phyloP scores from a whole-genome alignment of 2,113 vertebrate genomes.

The Oriolus oriolus region DNA sequence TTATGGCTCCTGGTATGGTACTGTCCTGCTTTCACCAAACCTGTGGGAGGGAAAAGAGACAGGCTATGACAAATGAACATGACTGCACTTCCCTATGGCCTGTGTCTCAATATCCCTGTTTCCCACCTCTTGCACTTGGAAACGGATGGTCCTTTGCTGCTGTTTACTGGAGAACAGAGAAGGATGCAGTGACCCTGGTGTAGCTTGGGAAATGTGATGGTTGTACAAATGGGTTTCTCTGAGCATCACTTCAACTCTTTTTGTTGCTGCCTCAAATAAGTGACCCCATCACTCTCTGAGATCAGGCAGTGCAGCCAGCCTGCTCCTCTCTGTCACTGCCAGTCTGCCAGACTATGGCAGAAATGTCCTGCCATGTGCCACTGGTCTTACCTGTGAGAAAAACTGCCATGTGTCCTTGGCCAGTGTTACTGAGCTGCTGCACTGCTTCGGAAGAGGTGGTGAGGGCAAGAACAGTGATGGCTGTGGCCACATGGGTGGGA shows the following conservation, averaged over 20 bases:
- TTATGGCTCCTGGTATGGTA: neutral
- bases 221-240: neutral
- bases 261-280: neutral
- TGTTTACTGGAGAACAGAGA: neutral
- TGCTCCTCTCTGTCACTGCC: neutral
- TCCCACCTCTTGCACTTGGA: neutral
- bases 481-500: accelerated
- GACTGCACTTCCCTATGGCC: neutral
- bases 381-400: neutral
- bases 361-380: neutral
- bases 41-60: neutral
- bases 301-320: neutral
- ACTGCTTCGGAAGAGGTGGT: neutral
- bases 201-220: neutral
- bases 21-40: neutral
- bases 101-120: neutral
- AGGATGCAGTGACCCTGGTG: neutral
- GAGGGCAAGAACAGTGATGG: neutral
- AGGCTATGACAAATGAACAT: neutral
- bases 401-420: neutral
- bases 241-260: neutral
- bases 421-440: neutral
- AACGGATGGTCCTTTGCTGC: neutral
- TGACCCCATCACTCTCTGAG: neutral
- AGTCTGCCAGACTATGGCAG: neutral